These are phyloP conservation scores for Poecilia latipinna DNA, from an alignment of 2,113 vertebrate genomes.

Conservation along the genomic window DNA sequence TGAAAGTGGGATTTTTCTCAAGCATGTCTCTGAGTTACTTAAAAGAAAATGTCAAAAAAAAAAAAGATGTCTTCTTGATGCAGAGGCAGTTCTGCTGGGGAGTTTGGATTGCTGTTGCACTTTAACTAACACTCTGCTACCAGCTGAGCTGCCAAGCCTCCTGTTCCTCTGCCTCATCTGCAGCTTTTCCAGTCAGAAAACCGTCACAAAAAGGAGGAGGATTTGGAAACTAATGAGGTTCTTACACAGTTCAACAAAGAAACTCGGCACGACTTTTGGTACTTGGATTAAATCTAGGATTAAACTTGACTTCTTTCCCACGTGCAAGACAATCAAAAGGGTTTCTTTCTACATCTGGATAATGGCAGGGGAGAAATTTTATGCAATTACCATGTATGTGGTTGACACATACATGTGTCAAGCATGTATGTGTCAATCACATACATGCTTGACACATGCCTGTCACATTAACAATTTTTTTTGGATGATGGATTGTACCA, in stretches of 20 bases:
- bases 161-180: constrained; percentile 34
- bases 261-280: not conserved
- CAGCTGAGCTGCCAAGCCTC: constrained; percentile 46
- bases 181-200: constrained; percentile 38
- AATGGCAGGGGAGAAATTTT: not conserved
- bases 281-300: not conserved
- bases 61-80: constrained; percentile 24
- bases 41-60: constrained; percentile 22
- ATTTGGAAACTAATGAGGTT: constrained; percentile 22
- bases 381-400: not conserved
- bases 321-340: not conserved
- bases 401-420: too few relatives aligned
- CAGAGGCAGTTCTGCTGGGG: constrained; percentile 11
- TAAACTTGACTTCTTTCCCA: not conserved
- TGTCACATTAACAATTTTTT: too few relatives aligned
- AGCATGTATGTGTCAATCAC: too few relatives aligned
- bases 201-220: not conserved
- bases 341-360: not conserved
- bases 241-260: not conserved
- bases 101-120: constrained; percentile 26
- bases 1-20: constrained; percentile 9
- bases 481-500: too few relatives aligned
- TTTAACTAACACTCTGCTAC: constrained; percentile 22
- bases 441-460: not conserved
- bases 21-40: constrained; percentile 23